Conservation (phyloP, 1,140 invertebrate species). For the Neodiprion pinetum region DNA sequence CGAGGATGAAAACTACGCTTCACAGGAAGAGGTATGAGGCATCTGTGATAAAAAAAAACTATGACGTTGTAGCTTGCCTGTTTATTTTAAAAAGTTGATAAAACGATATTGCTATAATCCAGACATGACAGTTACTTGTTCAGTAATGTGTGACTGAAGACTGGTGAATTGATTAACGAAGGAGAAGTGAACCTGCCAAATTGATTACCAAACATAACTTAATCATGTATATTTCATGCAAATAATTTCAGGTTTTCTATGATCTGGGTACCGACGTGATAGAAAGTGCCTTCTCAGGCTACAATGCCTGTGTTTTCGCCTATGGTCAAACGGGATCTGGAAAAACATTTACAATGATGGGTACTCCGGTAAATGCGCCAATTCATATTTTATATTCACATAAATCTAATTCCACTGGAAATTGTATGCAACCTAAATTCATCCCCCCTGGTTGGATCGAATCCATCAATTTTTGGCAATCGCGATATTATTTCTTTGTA, state of each 20-base stretch:
- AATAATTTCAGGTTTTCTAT: conserved; percentile 74
- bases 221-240: neutral
- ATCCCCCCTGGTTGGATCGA: neutral
- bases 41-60: too few species aligned
- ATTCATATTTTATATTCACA: conserved; percentile 6
- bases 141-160: too few species aligned
- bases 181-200: too few species aligned
- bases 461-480: too few species aligned
- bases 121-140: too few species aligned
- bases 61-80: too few species aligned
- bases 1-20: conserved; percentile 75
- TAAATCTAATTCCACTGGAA: neutral
- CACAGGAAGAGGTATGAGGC: conserved; percentile 75
- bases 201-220: too few species aligned
- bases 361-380: conserved; percentile 69
- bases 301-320: conserved; percentile 98
- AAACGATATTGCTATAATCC: too few species aligned
- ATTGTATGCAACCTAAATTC: neutral
- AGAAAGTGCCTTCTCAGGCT: conserved; percentile 94
- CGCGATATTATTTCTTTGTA: too few species aligned
- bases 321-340: conserved; percentile 95
- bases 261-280: conserved; percentile 90
- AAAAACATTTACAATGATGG: conserved; percentile 99
- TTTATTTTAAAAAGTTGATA: too few species aligned
- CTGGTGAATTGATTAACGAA: too few species aligned